phyloP scores from a whole-genome alignment of 2,797 vertebrate species.

The Morus bassanus region DNA sequence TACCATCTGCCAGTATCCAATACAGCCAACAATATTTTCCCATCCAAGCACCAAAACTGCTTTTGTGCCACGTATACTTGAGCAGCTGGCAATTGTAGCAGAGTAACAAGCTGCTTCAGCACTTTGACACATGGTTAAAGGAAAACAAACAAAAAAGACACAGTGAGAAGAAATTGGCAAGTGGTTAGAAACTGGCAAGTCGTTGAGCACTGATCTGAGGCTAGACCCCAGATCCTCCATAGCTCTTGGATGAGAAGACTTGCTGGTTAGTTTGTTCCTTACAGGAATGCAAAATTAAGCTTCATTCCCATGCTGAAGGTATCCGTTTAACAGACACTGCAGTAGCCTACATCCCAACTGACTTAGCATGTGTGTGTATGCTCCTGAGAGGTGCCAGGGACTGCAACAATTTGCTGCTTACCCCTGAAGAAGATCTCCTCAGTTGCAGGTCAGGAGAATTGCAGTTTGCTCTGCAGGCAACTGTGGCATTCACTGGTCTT shows the following conservation, averaged over 20 bases:
- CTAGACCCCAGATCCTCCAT: background rate
- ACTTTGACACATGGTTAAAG: background rate
- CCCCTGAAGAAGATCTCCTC: background rate
- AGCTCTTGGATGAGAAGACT: background rate
- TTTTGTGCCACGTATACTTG: background rate
- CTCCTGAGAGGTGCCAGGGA: background rate
- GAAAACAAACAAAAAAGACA: constrained; percentile 15
- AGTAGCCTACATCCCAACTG: background rate
- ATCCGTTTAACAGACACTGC: background rate
- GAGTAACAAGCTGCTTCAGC: background rate
- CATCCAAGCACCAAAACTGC: constrained; percentile 4
- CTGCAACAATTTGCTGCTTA: background rate
- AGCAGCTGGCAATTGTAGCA: background rate
- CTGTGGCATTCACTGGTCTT: background rate
- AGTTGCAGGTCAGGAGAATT: background rate
- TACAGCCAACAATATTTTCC: constrained; percentile 41
- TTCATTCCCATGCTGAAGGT: background rate
- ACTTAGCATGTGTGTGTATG: background rate
- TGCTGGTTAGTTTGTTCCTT: background rate
- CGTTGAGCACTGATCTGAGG: background rate
- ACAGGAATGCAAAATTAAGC: background rate
- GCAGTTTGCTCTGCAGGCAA: background rate
- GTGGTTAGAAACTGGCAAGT: background rate
- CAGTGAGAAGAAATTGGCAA: background rate
- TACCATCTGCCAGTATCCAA: constrained; percentile 35